These are phyloP conservation scores for Nebria brevicollis DNA, from an alignment of 2,888 invertebrate species.

Conservation along the genomic window DNA sequence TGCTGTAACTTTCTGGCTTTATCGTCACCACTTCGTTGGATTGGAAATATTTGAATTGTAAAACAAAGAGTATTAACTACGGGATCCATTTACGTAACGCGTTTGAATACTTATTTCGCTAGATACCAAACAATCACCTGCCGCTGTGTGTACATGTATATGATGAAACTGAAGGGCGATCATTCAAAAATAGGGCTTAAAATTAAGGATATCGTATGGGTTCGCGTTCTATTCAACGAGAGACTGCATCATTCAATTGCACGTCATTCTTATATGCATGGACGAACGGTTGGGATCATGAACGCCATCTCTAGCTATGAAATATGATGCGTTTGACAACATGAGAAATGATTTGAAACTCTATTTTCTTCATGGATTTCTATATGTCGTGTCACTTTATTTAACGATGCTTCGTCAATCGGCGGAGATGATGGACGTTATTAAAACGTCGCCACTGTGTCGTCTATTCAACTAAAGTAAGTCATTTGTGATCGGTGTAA, in stretches of 20 bases:
- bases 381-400: slow-evolving; percentile 52
- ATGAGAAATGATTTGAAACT: slow-evolving; percentile 51
- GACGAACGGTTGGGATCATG: slow-evolving; percentile 24
- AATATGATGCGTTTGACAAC: slow-evolving; percentile 52
- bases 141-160: neutral
- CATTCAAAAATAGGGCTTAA: neutral
- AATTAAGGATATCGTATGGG: neutral
- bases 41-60: slow-evolving; percentile 46
- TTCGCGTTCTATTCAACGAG: neutral
- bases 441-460: neutral
- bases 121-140: neutral
- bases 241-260: neutral
- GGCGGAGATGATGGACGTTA: slow-evolving; percentile 2
- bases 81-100: neutral
- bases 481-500: too few species aligned
- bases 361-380: slow-evolving; percentile 49
- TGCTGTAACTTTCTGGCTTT: slow-evolving; percentile 37
- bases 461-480: neutral
- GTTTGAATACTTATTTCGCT: neutral
- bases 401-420: slow-evolving; percentile 21
- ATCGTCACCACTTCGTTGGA: slow-evolving; percentile 42
- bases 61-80: slow-evolving; percentile 24
- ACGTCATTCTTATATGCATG: slow-evolving; percentile 14
- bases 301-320: slow-evolving; percentile 49
- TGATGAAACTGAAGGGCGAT: neutral